These are phyloP conservation scores for Megalops atlanticus DNA, from an alignment of 2,113 vertebrate species.

Conservation along the genomic window DNA sequence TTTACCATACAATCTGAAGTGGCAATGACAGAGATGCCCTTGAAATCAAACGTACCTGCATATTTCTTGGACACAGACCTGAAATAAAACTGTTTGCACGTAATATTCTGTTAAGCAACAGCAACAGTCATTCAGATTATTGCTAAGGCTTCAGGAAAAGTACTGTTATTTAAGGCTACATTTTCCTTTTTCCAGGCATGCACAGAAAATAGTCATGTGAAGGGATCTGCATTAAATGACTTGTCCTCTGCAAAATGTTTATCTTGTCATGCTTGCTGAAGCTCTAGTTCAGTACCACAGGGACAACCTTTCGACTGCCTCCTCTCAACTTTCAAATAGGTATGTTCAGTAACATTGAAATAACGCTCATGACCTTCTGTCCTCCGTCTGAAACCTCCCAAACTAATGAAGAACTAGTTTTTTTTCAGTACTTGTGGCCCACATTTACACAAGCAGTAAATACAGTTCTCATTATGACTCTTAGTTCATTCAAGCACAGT, in stretches of 20 bases:
- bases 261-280: slow-evolving; percentile 52
- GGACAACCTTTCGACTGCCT: slow-evolving; percentile 33
- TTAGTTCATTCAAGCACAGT: slow-evolving; percentile 1
- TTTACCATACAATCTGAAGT: not conserved
- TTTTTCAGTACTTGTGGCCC: not conserved
- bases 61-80: not conserved
- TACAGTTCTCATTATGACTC: not conserved
- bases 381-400: not conserved
- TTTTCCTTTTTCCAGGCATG: slow-evolving; percentile 58
- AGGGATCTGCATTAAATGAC: slow-evolving; percentile 49
- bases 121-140: slow-evolving; percentile 54
- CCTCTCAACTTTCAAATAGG: not conserved
- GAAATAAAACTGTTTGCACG: slow-evolving; percentile 31
- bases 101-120: slow-evolving; percentile 44
- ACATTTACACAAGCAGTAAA: not conserved
- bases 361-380: not conserved
- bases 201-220: slow-evolving; percentile 56
- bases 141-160: slow-evolving; percentile 52
- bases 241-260: slow-evolving; percentile 50
- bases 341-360: not conserved
- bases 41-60: slow-evolving; percentile 23
- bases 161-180: slow-evolving; percentile 47
- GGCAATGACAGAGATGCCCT: not conserved
- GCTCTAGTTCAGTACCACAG: slow-evolving; percentile 29
- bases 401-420: not conserved